Base-by-base conservation (phyloP, 2,113 vertebrate genomes). In the Sakesphorus luctuosus region DNA sequence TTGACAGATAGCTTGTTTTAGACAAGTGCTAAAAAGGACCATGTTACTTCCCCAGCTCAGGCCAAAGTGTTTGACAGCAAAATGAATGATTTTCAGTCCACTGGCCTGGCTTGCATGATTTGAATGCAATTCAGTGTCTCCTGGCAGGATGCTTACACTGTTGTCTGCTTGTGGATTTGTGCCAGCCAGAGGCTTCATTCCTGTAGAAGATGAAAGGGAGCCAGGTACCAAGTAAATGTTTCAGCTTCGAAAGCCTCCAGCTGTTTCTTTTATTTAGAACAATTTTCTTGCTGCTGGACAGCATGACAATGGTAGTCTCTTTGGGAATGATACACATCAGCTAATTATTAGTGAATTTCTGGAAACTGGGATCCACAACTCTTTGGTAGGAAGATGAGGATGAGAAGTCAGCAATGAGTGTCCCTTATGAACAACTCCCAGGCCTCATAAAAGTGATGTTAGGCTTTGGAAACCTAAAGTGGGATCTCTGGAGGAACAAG, bases 21-120 rank as follows among this genome's bases (percentile, higher is more conserved):
- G 89, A 78, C 73, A 87, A 92, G 65, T 87, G 58, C 47, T 93
- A 68, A 84, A 81, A 74, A 52, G 65, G 44, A 43, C 76, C 26
- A 9, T 6, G 59, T 59, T 89, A 77, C 16, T 52, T 81, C 4
- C 56, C 35, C 76, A 50, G 56, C 68, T 86, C 44, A 38, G 80
- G 82, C 95, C 73, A 85, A 94, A 84, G 65, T 7, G 7, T 73
- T 35, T 93, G 95, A 92, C 92, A 92, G 73, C 50, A 66, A 35
- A 33, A 1, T 14, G 75, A 66, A 53, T 50, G 63, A 73, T 93
- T 96, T 88, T 79, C 88, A 93, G 82, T 63, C 85, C 75, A 58
- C 36, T 92, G 76, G 72, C 49, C 92, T 92, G 83, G 68, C 55
- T 89, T 40, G 10, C 68, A 62, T 10, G 13, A 46, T 71, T 74